Evolutionary conservation across 1,140 invertebrate genomes (phyloP).

Genomic region (Drosophila neocordata): DNA sequence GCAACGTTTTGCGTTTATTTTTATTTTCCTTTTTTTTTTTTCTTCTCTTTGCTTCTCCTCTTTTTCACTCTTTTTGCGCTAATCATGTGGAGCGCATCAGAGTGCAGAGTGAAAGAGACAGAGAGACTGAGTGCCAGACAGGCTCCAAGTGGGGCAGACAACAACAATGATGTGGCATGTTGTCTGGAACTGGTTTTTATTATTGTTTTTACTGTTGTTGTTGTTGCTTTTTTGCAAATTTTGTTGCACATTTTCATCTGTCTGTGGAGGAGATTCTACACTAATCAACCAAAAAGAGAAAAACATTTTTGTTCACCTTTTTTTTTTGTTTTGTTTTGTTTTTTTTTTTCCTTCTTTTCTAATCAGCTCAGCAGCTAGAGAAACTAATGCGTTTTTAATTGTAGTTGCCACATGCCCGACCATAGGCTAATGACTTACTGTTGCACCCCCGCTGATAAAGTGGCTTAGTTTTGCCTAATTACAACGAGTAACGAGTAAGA

Average conservation of each 20-base stretch:
- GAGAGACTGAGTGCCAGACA: conserved; percentile 12
- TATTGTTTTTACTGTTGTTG: conserved; percentile 3
- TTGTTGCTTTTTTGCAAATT: conserved; percentile 14
- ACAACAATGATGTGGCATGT: conserved; percentile 58
- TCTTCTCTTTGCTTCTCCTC: conserved; percentile 6
- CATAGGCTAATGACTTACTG: conserved; percentile 25
- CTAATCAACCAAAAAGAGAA: background rate
- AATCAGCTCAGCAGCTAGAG: conserved; percentile 7
- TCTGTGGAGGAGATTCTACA: background rate
- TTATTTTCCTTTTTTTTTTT: conserved; percentile 29
- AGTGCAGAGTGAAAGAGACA: conserved; percentile 12
- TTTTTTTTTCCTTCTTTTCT: conserved; percentile 19
- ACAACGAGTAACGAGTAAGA: conserved; percentile 18
- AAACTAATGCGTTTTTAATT: conserved; percentile 71
- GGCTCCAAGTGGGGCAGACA: conserved; percentile 65
- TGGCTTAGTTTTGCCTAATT: conserved; percentile 30
- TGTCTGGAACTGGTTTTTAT: conserved; percentile 21
- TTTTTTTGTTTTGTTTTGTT: background rate
- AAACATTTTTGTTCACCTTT: conserved; percentile 18
- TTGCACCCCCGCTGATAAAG: conserved; percentile 4
- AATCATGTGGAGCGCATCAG: conserved; percentile 64
- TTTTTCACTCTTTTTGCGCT: conserved; percentile 45
- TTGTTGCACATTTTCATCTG: conserved; percentile 15
- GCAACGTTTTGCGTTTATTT: conserved; percentile 56
- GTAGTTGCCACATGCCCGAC: conserved; percentile 27